Base-by-base conservation (phyloP, 1,140 invertebrate species). In the Cyrtorhinus lividipennis region DNA sequence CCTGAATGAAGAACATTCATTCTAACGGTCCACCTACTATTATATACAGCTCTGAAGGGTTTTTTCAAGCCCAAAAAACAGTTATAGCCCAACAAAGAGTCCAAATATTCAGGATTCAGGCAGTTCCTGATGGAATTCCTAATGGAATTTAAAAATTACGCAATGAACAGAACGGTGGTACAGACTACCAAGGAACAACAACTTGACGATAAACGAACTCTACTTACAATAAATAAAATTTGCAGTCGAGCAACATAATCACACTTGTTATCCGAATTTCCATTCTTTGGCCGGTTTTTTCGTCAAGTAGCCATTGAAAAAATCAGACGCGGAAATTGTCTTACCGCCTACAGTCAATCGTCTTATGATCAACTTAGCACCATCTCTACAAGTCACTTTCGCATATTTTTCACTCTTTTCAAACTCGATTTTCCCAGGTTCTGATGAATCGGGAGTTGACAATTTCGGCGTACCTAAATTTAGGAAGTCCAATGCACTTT, bases 281-380 rank as follows among this genome's bases (percentile, higher is more conserved):
- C 67, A 66, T 25, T 63, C 27, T 3, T 38, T 25, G 26, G 63
- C 53, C 26, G 44, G 46, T 59, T 13, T 59, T 60, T 68, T 71
- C 22, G 67, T 62, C 20, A 71, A 12, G 57, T 65, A 71, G 5
- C 70, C 70, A 65, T 70, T 71, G 46, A 68, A 70, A 65, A 71
- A 71, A 60, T 71, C 70, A 18, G 26, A 18, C n/a, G 67, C 66
- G 0, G 57, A 48, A 53, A 70, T 67, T 25, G 13, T 67, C 58
- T 68, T 67, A 1, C 65, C 67, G 48, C 45, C 18, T 8, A 70
- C 38, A 56, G 44, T 59, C 10, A 71, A 38, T 30, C 46, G 24
- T 48, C 62, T 44, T 38, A 68, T 48, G 24, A 62, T 56, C 12
- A 71, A 48, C 53, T 48, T 63, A 22, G 61, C 63, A 10, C 68